A percentile compares a stretch with the other conserved stretches of the same genome.
These are phyloP conservation scores for Choloepus didactylus DNA, from an alignment of 2,797 vertebrate species.

Conservation along the genomic window DNA sequence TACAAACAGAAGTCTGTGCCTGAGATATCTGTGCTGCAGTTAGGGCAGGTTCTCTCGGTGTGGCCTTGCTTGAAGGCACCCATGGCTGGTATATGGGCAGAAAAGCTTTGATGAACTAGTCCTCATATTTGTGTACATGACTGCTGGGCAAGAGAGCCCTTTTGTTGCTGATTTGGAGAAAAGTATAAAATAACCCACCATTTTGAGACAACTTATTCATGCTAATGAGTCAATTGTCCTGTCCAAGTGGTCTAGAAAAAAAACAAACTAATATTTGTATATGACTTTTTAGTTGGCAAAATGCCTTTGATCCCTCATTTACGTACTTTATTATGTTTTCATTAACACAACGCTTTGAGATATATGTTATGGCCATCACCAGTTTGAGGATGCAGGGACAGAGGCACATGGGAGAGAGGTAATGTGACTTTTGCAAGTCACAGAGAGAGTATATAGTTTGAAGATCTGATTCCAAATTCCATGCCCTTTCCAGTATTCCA, in stretches of 20 bases:
- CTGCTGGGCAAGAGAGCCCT: not conserved
- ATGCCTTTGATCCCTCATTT: not conserved
- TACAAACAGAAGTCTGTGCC: not conserved
- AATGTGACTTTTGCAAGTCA: not conserved
- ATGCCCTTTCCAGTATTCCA: not conserved
- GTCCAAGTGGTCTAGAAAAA: not conserved
- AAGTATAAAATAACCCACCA: not conserved
- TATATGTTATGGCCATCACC: not conserved
- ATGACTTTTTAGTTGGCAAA: not conserved
- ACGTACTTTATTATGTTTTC: not conserved
- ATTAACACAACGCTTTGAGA: not conserved
- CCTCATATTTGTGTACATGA: not conserved
- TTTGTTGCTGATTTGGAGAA: not conserved
- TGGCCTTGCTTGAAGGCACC: not conserved
- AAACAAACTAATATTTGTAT: no score
- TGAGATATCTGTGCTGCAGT: not conserved
- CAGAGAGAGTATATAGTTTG: not conserved
- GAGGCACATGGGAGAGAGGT: not conserved
- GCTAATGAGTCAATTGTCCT: not conserved
- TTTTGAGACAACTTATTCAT: not conserved
- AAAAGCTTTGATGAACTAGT: not conserved
- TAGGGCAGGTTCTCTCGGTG: not conserved
- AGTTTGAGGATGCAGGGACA: not conserved
- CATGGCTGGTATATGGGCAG: not conserved
- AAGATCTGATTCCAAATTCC: not conserved